These are phyloP conservation scores for Caenorhabditis tropicalis DNA, from an alignment of 1,140 invertebrate genomes.

Conservation along the genomic window DNA sequence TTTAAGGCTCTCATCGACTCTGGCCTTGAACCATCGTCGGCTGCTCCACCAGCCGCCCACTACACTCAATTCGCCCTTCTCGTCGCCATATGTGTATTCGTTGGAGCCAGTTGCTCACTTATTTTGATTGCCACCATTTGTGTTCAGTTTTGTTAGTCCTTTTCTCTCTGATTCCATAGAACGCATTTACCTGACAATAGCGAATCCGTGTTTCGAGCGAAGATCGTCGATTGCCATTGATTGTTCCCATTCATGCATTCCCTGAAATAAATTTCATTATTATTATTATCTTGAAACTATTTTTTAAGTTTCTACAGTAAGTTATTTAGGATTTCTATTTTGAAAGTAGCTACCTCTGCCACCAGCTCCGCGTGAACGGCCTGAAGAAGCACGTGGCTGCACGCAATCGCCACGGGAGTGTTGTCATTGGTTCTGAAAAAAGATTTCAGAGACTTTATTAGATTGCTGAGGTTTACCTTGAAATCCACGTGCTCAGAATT, in stretches of 20 bases:
- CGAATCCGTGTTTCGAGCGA: constrained; percentile 14
- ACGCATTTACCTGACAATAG: neutral
- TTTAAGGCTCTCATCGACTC: constrained; percentile 49
- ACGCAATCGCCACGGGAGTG: constrained; percentile 30
- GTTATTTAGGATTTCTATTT: no score
- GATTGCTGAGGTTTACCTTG: neutral
- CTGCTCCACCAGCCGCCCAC: constrained; percentile 47
- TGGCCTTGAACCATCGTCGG: constrained; percentile 47
- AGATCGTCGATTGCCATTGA: constrained; percentile 33
- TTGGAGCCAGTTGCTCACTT: constrained; percentile 52
- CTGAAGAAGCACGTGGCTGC: constrained; percentile 15
- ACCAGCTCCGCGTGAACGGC: neutral
- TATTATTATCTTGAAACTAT: neutral
- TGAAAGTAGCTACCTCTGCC: neutral
- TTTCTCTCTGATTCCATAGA: neutral
- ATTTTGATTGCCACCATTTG: constrained; percentile 53
- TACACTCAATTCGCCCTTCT: constrained; percentile 55
- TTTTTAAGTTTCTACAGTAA: no score
- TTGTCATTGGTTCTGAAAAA: constrained; percentile 32
- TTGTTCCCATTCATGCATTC: neutral
- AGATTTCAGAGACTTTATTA: neutral
- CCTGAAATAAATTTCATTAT: neutral
- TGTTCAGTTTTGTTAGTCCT: constrained; percentile 56
- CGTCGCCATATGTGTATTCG: constrained; percentile 54
- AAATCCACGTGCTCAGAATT: constrained; percentile 28